Conservation (phyloP, 2,797 vertebrate genomes). For the Phoeniculus purpureus region DNA sequence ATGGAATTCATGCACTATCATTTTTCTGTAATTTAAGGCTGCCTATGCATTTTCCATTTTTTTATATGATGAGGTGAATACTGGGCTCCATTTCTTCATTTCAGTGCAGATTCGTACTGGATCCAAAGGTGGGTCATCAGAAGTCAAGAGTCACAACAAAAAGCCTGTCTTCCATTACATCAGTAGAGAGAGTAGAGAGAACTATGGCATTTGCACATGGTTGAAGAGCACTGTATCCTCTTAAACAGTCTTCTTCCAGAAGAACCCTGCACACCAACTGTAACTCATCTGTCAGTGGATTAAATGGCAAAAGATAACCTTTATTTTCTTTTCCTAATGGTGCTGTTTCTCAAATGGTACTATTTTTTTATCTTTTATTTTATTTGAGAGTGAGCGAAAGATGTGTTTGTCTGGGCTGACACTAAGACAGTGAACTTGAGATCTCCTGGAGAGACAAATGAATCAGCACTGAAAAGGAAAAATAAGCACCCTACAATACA, state of each 20-base stretch:
- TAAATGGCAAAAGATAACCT: neutral
- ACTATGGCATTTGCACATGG: neutral
- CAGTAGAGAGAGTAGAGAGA: neutral
- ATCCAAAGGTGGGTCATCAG: neutral
- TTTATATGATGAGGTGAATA: neutral
- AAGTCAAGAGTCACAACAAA: neutral
- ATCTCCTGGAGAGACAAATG: neutral
- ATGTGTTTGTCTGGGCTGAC: neutral
- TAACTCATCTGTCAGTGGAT: slow-evolving; percentile 6
- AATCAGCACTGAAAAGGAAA: neutral
- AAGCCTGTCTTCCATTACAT: slow-evolving; percentile 2
- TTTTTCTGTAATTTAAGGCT: neutral
- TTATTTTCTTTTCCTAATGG: neutral
- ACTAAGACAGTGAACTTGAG: neutral
- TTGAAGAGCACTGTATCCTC: neutral
- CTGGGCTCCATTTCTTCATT: neutral
- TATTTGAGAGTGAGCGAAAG: neutral
- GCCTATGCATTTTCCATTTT: neutral
- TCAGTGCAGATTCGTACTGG: neutral
- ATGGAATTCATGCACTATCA: neutral
- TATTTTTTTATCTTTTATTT: neutral
- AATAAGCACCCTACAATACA: neutral
- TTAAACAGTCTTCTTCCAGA: slow-evolving; percentile 24
- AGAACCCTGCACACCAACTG: slow-evolving; percentile 1
- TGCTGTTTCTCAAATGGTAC: neutral